phyloP scores from a whole-genome alignment of 2,113 vertebrate species.

The Octodon degus region DNA sequence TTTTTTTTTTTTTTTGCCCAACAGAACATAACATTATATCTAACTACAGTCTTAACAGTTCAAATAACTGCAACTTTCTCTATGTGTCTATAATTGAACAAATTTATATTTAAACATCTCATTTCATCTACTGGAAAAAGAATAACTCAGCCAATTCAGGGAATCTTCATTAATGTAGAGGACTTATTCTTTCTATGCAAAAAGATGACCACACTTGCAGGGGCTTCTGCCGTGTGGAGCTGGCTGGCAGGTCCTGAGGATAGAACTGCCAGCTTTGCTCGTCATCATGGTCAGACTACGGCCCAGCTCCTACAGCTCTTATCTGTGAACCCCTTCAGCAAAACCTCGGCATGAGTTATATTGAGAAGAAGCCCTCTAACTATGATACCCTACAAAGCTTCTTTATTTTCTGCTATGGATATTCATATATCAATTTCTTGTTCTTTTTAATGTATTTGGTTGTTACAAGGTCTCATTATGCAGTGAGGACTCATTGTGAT shows the following conservation, averaged over 20 bases:
- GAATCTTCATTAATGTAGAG: conserved; percentile 3
- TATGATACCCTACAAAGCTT: not conserved
- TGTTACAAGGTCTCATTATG: too few species aligned
- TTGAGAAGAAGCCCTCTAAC: not conserved
- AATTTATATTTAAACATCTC: conserved; percentile 45
- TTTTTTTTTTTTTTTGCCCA: not conserved
- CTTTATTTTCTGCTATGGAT: not conserved
- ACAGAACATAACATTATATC: not conserved
- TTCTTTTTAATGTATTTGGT: too few species aligned
- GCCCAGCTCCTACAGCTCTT: not conserved
- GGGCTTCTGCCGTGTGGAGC: not conserved
- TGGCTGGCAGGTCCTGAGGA: not conserved
- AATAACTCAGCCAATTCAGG: not conserved
- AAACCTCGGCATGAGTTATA: not conserved
- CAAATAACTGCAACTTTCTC: conserved; percentile 17
- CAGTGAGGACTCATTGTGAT: too few species aligned
- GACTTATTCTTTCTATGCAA: not conserved
- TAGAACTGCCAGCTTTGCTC: not conserved
- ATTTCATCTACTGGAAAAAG: not conserved
- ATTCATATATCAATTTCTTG: not conserved
- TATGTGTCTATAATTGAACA: conserved; percentile 10
- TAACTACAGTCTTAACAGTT: not conserved
- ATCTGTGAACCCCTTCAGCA: not conserved
- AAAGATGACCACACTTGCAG: not conserved
- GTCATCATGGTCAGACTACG: not conserved